Base-by-base conservation (phyloP, 2,888 invertebrate genomes). In the Syrista parreyssii region DNA sequence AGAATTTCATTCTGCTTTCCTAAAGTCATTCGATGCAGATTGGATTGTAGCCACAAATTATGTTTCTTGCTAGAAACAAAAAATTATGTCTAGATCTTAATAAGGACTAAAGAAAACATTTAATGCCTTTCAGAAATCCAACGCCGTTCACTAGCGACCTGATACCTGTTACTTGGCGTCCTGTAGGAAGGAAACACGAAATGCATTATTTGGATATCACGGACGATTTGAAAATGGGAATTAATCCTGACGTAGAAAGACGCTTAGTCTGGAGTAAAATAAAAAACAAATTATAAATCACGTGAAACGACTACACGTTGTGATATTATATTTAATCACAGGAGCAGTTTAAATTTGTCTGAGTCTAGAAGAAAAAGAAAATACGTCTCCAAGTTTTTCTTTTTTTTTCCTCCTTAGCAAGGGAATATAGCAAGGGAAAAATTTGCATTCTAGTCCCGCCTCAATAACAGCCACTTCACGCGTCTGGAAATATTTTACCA, bases 121-220 rank as follows among this genome's bases (percentile, higher is more conserved):
- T 55, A 9, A 55, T 9, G 6, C 31, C 69, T 73, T 82, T 3
- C 72, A 91, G 91, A 4, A 87, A 88, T 80, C 91, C 91, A 72
- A 90, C 89, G 3, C 86, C 89, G 4, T 75, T 68, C 4, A 72
- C 40, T 23, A 83, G 88, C 3, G 81, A 85, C 1, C 35, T 84
- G 6, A 80, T 88, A 68, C 82, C 87, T 4, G 74, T 86, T 34
- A 79, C 77, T 34, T 91, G 91, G 91, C 76, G 82, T 40, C 87
- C 90, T 3, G 11, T 90, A 2, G 77, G 78, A 12, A 74, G 78
- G 68, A 75, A 79, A n/a, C 81, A 83, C 4, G 69, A 77, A 12
- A 77, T 87, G 12, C 73, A 83, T 75, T 89, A 85, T 76, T 33
- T 91, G 74, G 80, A 87, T 32, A 91, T 91, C 74, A 76, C 81